Percentiles rank a stretch among this genome's conserved stretches.
Evolutionary conservation across 2,888 invertebrate genomes (phyloP).

Genomic region (Heliconius ismenius): DNA sequence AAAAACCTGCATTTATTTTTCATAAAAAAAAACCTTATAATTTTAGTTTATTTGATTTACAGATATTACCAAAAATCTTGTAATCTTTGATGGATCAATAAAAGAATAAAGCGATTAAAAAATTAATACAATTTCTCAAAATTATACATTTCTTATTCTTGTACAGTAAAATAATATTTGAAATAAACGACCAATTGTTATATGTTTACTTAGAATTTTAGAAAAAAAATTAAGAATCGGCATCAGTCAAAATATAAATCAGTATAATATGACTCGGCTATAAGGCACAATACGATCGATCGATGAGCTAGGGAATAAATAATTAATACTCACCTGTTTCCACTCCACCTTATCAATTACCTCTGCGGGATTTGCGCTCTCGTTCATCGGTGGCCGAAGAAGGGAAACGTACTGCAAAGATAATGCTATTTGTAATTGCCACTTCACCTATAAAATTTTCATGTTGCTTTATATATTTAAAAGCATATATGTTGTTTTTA

Average conservation of each 20-base stretch:
- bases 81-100: too few relatives aligned
- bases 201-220: too few relatives aligned
- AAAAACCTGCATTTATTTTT: too few relatives aligned
- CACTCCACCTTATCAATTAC: slow-evolving; percentile 92
- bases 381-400: slow-evolving; percentile 89
- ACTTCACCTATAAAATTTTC: neutral
- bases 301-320: slow-evolving; percentile 45
- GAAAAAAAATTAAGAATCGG: neutral
- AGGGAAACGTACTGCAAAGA: slow-evolving; percentile 91
- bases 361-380: slow-evolving; percentile 84
- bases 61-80: too few relatives aligned
- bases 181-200: too few relatives aligned
- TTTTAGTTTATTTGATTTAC: too few relatives aligned
- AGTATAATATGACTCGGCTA: neutral
- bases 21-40: too few relatives aligned
- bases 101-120: too few relatives aligned
- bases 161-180: too few relatives aligned
- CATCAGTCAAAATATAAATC: neutral
- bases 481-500: neutral
- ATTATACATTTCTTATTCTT: too few relatives aligned
- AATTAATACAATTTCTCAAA: too few relatives aligned
- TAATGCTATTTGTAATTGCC: slow-evolving; percentile 1
- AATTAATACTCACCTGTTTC: slow-evolving; percentile 87
- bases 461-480: neutral
- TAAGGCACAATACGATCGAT: slow-evolving; percentile 28